phyloP scores from a whole-genome alignment of 2,888 invertebrate genomes.

The Drosophila neotestacea region DNA sequence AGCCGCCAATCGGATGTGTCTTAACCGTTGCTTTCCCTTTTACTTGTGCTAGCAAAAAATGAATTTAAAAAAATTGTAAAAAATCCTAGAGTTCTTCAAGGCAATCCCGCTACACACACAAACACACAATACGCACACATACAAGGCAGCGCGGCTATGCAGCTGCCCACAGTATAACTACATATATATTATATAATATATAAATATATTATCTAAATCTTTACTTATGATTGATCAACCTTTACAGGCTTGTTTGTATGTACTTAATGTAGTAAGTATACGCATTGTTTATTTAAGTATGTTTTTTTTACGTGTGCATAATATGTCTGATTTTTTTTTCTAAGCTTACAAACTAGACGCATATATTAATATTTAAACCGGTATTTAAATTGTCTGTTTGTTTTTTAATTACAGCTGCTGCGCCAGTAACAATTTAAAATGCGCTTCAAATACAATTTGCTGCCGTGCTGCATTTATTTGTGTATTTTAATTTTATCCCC shows the following conservation, averaged over 20 bases:
- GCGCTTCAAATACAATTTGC: constrained; percentile 67
- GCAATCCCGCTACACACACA: not conserved
- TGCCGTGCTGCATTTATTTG: constrained; percentile 51
- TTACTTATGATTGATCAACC: constrained; percentile 62
- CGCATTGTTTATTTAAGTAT: constrained; percentile 38
- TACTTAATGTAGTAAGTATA: constrained; percentile 79
- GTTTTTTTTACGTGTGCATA: constrained; percentile 28
- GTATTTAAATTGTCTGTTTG: constrained; percentile 52
- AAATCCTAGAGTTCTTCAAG: not conserved
- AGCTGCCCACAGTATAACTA: constrained; percentile 15
- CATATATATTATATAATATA: constrained; percentile 13
- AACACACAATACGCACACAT: constrained; percentile 7
- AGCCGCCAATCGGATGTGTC: constrained; percentile 5
- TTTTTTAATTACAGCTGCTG: constrained; percentile 73
- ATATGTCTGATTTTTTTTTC: constrained; percentile 28
- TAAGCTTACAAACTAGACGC: constrained; percentile 43
- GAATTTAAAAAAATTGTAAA: not conserved
- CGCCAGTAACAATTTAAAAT: constrained; percentile 63
- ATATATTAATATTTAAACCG: constrained; percentile 26
- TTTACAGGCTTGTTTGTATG: constrained; percentile 83
- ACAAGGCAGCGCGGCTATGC: constrained; percentile 10
- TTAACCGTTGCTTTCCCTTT: constrained; percentile 10
- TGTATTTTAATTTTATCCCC: constrained; percentile 22
- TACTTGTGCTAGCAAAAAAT: constrained; percentile 2
- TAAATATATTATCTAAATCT: constrained; percentile 34